Evolutionary conservation across 2,113 vertebrate genomes (phyloP), one percentile per base, ranked within the genome.

Genomic region (Osmerus mordax): DNA sequence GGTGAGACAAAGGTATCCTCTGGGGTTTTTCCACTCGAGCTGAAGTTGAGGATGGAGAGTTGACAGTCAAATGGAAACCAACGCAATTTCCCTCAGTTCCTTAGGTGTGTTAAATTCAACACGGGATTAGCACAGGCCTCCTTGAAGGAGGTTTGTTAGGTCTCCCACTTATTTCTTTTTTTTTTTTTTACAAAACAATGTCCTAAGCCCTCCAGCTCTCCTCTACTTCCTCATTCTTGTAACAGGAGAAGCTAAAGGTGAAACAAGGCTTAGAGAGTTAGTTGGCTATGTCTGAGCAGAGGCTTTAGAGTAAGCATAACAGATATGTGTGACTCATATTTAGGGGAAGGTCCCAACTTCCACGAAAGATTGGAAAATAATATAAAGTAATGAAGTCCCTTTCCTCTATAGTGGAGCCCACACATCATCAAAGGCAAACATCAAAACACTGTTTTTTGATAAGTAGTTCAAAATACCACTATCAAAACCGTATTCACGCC

Each of bases 101-200:
- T 36, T 78, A 82, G 83, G 80, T 81, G 77, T 75, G 53, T 60
- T 53, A 58, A 84, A 69, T 28, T 23, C 71, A 78, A 75, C 75
- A 77, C 12, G 58, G 68, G 81, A 79, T 83, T 73, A 78, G 67
- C 36, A 15, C 23, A 21, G 18, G 71, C 74, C 75, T 81, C 79
- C 70, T 65, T 52, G 64, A 21, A 32, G 29, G 47, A 25, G 25
- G 53, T 5, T 21, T 32, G 5, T 25, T 32, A 53, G 0, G 23
- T 62, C 74, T 74, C 61, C n/a, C 9, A 52, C 71, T 47, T 72
- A 36, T 54, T 29, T 52, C 65, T 59, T 56, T 23, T 19, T 14
- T 66, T 1, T 6, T 72, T 84, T 71, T 65, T 21, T 19, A 56
- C 11, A 14, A 2, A 6, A 6, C 8, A 4, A 13, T 2, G 11